These are phyloP conservation scores for Corbicula japonica DNA, from an alignment of 2,888 invertebrate genomes.

Conservation along the genomic window DNA sequence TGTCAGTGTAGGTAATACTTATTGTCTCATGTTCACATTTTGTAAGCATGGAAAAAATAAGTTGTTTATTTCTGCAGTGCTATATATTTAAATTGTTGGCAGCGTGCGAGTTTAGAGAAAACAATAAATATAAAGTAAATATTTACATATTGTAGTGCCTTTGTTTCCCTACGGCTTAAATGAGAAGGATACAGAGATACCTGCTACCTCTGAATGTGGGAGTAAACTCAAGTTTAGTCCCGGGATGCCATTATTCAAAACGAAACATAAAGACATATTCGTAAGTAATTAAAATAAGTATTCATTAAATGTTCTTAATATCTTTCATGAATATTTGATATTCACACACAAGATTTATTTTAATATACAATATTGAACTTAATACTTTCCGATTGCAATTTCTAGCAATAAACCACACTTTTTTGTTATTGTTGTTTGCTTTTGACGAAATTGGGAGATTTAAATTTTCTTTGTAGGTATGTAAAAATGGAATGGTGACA, in stretches of 20 bases:
- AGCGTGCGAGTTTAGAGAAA: no score
- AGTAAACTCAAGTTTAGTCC: not conserved
- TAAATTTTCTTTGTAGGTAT: constrained; percentile 10
- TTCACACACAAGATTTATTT: not conserved
- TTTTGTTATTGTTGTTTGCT: not conserved
- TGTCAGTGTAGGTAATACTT: no score
- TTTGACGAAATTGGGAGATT: not conserved
- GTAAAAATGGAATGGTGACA: constrained; percentile 1
- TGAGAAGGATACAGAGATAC: not conserved
- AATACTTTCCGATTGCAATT: not conserved
- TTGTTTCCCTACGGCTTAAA: not conserved
- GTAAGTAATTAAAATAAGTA: not conserved
- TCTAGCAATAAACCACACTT: not conserved
- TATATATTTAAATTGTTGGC: no score
- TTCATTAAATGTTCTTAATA: not conserved
- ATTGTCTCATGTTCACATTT: no score
- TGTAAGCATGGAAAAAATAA: no score
- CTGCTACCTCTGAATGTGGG: not conserved
- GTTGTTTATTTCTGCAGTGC: no score
- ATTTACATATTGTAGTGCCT: no score
- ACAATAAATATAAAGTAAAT: no score
- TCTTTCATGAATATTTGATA: not conserved
- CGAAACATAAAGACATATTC: not conserved
- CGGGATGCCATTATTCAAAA: not conserved
- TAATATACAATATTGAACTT: not conserved